Evolutionary conservation across 2,113 vertebrate genomes (phyloP).

Genomic region (Leiothrix lutea): DNA sequence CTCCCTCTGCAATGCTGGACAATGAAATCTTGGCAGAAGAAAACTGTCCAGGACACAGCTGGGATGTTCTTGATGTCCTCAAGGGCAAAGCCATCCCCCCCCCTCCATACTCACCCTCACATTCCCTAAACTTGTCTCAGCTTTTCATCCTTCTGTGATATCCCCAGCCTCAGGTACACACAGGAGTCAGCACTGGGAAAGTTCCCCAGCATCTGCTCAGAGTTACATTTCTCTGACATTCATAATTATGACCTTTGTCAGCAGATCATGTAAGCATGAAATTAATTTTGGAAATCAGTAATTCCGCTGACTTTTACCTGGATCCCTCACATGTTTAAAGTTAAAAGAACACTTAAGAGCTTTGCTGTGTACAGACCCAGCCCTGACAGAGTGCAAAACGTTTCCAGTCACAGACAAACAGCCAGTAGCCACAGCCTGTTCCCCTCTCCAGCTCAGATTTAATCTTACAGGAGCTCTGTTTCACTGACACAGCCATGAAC

Average conservation of each 20-base stretch:
- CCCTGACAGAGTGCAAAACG: neutral
- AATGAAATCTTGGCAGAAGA: neutral
- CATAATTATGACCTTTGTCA: slow-evolving; percentile 28
- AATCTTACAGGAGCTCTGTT: neutral
- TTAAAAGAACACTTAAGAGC: neutral
- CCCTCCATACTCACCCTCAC: neutral
- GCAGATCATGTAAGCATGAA: slow-evolving; percentile 29
- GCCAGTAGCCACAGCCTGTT: neutral
- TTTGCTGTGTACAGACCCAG: neutral
- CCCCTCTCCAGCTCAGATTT: neutral
- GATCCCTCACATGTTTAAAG: neutral
- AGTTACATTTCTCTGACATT: neutral
- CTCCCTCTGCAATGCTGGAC: neutral
- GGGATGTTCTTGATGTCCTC: neutral
- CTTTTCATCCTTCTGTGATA: neutral
- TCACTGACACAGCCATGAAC: neutral
- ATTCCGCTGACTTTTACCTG: slow-evolving; percentile 9
- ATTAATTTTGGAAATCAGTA: slow-evolving; percentile 15
- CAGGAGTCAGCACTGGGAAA: neutral
- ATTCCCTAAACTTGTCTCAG: neutral
- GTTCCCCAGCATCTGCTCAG: neutral
- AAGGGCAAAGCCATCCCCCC: neutral
- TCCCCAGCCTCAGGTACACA: neutral
- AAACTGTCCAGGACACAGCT: neutral
- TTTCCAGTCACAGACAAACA: slow-evolving; percentile 6